Conservation (phyloP, 2,113 vertebrate species). For the Cyanistes caeruleus region DNA sequence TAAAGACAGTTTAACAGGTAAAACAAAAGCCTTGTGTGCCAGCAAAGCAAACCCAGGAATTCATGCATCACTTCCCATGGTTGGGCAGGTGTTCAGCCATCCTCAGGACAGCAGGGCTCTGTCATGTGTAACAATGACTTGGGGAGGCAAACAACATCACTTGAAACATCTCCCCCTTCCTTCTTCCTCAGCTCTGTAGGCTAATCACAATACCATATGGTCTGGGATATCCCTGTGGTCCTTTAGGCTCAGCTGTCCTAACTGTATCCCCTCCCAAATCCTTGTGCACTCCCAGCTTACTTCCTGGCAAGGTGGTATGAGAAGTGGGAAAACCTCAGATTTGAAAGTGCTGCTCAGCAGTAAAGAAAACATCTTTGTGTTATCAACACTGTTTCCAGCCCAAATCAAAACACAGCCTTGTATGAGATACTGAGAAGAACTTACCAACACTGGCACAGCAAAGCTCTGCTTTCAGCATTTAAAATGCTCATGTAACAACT, state of each 20-base stretch:
- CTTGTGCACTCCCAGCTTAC: background rate
- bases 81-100: background rate
- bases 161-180: background rate
- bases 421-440: background rate
- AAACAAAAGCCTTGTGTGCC: background rate
- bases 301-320: background rate
- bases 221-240: background rate
- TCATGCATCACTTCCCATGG: background rate
- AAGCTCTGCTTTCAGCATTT: background rate
- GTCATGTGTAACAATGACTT: rapidly evolving
- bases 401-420: background rate
- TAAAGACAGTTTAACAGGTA: background rate
- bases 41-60: background rate
- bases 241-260: background rate
- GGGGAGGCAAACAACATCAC: background rate
- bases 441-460: background rate
- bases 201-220: background rate
- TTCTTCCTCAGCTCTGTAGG: background rate
- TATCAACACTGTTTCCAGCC: background rate
- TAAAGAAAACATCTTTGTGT: background rate
- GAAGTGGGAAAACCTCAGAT: background rate
- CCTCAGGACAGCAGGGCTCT: background rate
- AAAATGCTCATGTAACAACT: background rate
- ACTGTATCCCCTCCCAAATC: background rate
- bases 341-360: background rate